These are phyloP conservation scores for Abrostola tripartita DNA, from an alignment of 2,888 invertebrate species.

Conservation along the genomic window DNA sequence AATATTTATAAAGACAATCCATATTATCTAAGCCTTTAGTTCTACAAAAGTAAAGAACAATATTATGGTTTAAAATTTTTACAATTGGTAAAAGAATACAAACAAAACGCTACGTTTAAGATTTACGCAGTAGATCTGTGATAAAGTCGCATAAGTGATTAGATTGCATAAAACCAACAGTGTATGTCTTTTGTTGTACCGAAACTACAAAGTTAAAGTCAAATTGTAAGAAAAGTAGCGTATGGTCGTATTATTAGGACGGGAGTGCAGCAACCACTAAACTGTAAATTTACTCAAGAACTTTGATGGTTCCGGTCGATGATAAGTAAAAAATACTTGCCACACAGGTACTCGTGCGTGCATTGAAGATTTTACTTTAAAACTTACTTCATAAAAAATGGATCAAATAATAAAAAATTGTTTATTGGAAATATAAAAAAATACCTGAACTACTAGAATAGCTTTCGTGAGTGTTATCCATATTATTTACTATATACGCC, in stretches of 20 bases:
- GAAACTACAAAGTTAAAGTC: conserved; percentile 16
- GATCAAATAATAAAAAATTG: too few species aligned
- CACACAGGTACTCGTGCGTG: conserved; percentile 4
- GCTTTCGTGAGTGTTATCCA: too few species aligned
- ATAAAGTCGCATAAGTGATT: neutral
- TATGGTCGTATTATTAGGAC: conserved; percentile 54
- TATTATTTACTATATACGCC: too few species aligned
- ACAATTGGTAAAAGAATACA: neutral
- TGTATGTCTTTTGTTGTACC: neutral
- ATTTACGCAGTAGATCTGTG: neutral
- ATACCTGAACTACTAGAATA: too few species aligned
- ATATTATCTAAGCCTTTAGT: too few species aligned
- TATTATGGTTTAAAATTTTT: neutral
- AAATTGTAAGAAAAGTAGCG: conserved; percentile 50
- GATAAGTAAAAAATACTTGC: conserved; percentile 53
- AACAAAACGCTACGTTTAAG: neutral
- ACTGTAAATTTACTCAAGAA: conserved; percentile 68
- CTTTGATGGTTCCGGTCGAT: conserved; percentile 49
- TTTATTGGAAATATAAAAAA: too few species aligned
- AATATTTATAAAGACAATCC: too few species aligned
- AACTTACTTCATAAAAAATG: too few species aligned
- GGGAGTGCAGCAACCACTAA: conserved; percentile 70
- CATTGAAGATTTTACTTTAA: conserved; percentile 9
- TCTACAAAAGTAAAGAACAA: too few species aligned
- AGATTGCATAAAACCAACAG: neutral